Percentiles rank a stretch among this genome's conserved stretches.
phyloP scores from a whole-genome alignment of 2,888 invertebrate genomes.

The Drosophila prolongata region DNA sequence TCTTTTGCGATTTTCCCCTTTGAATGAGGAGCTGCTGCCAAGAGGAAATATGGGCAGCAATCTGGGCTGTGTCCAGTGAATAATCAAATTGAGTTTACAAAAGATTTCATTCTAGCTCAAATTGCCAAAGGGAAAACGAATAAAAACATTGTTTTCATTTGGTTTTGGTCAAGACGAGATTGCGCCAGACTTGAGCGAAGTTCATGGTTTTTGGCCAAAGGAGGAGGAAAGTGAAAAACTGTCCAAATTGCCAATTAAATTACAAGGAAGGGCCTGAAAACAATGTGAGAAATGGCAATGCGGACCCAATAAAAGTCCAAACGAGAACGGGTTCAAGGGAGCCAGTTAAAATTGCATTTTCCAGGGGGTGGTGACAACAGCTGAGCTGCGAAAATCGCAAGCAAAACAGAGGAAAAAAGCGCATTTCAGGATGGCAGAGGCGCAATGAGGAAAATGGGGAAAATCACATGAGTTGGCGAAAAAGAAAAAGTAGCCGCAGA shows the following conservation, averaged over 20 bases:
- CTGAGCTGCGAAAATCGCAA: slow-evolving; percentile 61
- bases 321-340: slow-evolving; percentile 11
- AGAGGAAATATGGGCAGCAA: slow-evolving; percentile 8
- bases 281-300: slow-evolving; percentile 56
- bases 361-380: slow-evolving; percentile 41
- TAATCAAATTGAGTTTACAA: slow-evolving; percentile 40
- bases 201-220: slow-evolving; percentile 39
- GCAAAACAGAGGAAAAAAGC: slow-evolving; percentile 60
- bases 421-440: slow-evolving; percentile 33
- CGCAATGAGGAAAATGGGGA: slow-evolving; percentile 2
- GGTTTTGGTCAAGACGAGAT: slow-evolving; percentile 29
- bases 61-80: slow-evolving; percentile 26
- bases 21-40: slow-evolving; percentile 1
- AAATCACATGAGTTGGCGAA: slow-evolving; percentile 34
- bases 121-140: slow-evolving; percentile 27
- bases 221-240: slow-evolving; percentile 62
- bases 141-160: slow-evolving; percentile 39
- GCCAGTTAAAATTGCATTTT: slow-evolving; percentile 48
- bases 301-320: slow-evolving; percentile 30
- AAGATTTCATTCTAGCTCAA: slow-evolving; percentile 27
- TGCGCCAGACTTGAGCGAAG: slow-evolving; percentile 38
- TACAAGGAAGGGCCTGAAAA: slow-evolving; percentile 36
- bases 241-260: slow-evolving; percentile 70
- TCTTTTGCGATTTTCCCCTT: background rate
- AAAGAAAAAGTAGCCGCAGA: slow-evolving; percentile 32